Conservation (phyloP, 1,140 invertebrate genomes). For the Adoxophyes honmai region DNA sequence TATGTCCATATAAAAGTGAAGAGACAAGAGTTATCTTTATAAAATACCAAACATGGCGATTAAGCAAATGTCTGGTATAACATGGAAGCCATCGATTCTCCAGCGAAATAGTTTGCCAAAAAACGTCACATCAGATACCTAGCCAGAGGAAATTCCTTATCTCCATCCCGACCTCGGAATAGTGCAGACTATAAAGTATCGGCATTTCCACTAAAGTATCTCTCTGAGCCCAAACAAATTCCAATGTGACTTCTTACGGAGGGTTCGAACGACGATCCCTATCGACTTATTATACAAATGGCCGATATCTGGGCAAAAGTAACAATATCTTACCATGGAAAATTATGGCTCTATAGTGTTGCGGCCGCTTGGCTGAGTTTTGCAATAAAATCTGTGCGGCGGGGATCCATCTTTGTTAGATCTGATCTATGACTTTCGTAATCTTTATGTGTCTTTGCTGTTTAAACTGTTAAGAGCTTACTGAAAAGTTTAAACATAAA, state of each 20-base stretch:
- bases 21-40: too few relatives aligned
- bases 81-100: too few relatives aligned
- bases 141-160: slow-evolving; percentile 10
- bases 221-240: slow-evolving; percentile 41
- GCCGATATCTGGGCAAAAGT: slow-evolving; percentile 47
- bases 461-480: too few relatives aligned
- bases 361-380: slow-evolving; percentile 34
- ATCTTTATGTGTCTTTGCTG: too few relatives aligned
- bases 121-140: neutral
- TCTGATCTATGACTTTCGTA: too few relatives aligned
- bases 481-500: too few relatives aligned
- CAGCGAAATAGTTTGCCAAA: too few relatives aligned
- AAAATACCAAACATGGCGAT: too few relatives aligned
- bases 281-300: slow-evolving; percentile 64
- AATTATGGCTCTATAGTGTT: slow-evolving; percentile 45
- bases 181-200: slow-evolving; percentile 10
- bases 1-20: too few relatives aligned
- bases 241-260: slow-evolving; percentile 34
- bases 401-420: too few relatives aligned
- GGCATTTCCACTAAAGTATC: slow-evolving; percentile 10
- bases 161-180: slow-evolving; percentile 16
- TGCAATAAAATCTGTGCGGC: slow-evolving; percentile 43
- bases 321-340: slow-evolving; percentile 55
- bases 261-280: slow-evolving; percentile 43
- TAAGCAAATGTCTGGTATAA: too few relatives aligned